Conservation (phyloP, 2,888 invertebrate genomes). For the Macropis europaea region DNA sequence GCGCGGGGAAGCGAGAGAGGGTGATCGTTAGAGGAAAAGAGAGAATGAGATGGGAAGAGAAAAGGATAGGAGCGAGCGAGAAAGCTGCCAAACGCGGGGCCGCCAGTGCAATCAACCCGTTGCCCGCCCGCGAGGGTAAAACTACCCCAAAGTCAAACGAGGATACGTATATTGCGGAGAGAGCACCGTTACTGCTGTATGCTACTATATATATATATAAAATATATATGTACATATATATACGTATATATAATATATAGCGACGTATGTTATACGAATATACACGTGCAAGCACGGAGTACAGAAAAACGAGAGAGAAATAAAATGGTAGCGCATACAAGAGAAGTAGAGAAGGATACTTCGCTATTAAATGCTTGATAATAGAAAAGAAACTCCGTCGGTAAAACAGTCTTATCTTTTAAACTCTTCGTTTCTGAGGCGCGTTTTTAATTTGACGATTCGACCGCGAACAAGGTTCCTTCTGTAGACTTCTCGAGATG, state of each 20-base stretch:
- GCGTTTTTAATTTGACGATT: constrained; percentile 48
- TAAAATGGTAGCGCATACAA: constrained; percentile 49
- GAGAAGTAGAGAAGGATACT: constrained; percentile 65
- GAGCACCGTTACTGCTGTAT: constrained; percentile 42
- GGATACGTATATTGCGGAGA: constrained; percentile 68
- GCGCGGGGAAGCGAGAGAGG: constrained; percentile 17
- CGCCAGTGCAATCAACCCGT: constrained; percentile 79
- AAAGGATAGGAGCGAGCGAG: constrained; percentile 50
- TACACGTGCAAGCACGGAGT: constrained; percentile 11
- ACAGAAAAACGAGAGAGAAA: constrained; percentile 38
- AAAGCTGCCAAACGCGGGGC: constrained; percentile 68
- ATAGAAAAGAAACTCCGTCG: constrained; percentile 70
- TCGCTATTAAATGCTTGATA: constrained; percentile 72
- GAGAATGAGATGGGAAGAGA: constrained; percentile 39
- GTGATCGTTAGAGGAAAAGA: constrained; percentile 27
- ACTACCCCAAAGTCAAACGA: constrained; percentile 75
- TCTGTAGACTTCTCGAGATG: neutral
- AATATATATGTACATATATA: constrained; percentile 16
- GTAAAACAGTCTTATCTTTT: constrained; percentile 67
- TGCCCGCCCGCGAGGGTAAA: constrained; percentile 74
- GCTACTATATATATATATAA: constrained; percentile 4
- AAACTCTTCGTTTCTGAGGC: constrained; percentile 20
- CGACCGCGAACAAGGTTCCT: constrained; percentile 18
- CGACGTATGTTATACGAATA: constrained; percentile 8
- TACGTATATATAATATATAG: constrained; percentile 11